These are phyloP conservation scores for Cladopsammia gracilis DNA, from an alignment of 64 coral and sea anemone species.

Conservation along the genomic window DNA sequence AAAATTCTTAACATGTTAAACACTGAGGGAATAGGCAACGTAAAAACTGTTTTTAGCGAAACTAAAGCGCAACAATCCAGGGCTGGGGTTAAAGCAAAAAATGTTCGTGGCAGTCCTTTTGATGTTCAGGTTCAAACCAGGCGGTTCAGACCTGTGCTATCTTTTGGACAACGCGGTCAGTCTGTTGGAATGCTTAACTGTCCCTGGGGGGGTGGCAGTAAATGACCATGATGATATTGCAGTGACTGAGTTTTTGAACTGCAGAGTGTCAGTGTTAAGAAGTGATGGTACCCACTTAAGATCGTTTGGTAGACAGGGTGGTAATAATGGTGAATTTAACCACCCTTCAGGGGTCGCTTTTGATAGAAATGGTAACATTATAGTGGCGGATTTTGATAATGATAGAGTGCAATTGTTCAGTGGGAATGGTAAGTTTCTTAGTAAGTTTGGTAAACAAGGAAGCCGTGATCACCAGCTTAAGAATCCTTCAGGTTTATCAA, in stretches of 20 bases:
- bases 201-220: constrained; percentile 51
- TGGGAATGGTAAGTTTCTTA: too few relatives aligned
- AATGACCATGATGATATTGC: constrained; percentile 41
- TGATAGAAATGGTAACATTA: not conserved
- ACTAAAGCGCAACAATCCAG: not conserved
- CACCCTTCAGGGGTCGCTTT: not conserved
- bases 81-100: constrained; percentile 37
- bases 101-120: constrained; percentile 27
- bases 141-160: constrained; percentile 5
- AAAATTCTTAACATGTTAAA: not conserved
- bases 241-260: constrained; percentile 1
- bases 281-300: not conserved
- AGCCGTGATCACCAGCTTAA: too few relatives aligned
- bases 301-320: constrained; percentile 14
- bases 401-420: too few relatives aligned
- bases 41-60: not conserved
- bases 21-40: not conserved
- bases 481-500: too few relatives aligned
- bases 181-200: not conserved
- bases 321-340: not conserved
- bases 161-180: constrained; percentile 21
- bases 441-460: too few relatives aligned
- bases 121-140: constrained; percentile 15
- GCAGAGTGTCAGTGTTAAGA: too few relatives aligned
- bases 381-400: too few relatives aligned